Evolutionary conservation across 2,888 invertebrate species (phyloP), one percentile per base, ranked within the genome.

Genomic region (Zonitis immaculata): DNA sequence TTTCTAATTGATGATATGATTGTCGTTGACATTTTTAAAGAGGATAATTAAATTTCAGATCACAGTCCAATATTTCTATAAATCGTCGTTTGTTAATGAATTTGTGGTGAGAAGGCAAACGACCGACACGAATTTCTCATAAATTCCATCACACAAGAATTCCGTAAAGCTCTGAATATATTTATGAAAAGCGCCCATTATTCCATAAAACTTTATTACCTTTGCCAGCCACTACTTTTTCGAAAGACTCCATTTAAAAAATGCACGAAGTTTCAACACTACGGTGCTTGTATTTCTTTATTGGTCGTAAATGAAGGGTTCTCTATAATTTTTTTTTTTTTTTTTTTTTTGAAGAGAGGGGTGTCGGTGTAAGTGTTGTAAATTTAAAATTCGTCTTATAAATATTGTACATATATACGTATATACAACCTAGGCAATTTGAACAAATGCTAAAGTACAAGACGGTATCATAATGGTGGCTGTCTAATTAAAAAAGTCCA

Each of bases 231-330:
- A 42, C 42, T 52, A 35, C 18, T 50, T 51, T 35, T 18, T 44
- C 43, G 51, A 44, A 53, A 56, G 52, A 56, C 43, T 54, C 44
- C 54, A 54, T 56, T 60, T 60, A 56, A 60, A 35, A 60, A 60
- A 58, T 57, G 49, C 52, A 56, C 45, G 16, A 43, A 48, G 48
- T 27, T 54, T 20, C 20, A 44, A n/a, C n/a, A n/a, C 45, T 9
- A 8, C 11, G 18, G 46, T 16, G 12, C 47, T 51, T 51, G 52
- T 52, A 46, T 49, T 44, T 52, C 52, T 59, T 61, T 61, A 61
- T 59, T 47, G 59, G 51, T 56, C 61, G 53, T 61, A 61, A 59
- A 61, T 51, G 42, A 54, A 57, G 59, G 59, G 61, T n/a, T n/a
- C n/a, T n/a, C n/a, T n/a, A n/a, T n/a, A n/a, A n/a, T n/a, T n/a